Conservation (phyloP, 2,113 vertebrate species). For the Alaudala cheleensis region DNA sequence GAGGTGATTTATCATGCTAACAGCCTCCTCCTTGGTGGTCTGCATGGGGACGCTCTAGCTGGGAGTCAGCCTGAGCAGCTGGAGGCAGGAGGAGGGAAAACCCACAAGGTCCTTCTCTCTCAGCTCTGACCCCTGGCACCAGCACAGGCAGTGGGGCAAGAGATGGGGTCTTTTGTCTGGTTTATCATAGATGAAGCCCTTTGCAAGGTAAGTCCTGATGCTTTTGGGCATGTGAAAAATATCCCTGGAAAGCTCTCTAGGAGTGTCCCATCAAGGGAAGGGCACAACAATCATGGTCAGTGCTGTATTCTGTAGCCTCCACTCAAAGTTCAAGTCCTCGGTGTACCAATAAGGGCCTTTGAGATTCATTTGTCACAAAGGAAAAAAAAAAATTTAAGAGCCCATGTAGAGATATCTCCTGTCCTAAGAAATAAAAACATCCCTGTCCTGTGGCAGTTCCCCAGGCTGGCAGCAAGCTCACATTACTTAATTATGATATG, state of each 20-base stretch:
- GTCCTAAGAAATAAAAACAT: background rate
- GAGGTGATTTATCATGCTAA: background rate
- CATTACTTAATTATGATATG: background rate
- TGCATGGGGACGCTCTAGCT: background rate
- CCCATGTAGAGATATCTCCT: background rate
- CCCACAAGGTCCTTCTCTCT: background rate
- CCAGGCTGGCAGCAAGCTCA: slow-evolving; percentile 20
- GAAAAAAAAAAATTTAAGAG: background rate
- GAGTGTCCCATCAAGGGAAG: background rate
- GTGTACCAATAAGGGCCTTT: background rate
- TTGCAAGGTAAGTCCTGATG: background rate
- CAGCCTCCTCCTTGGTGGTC: background rate
- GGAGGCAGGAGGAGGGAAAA: background rate
- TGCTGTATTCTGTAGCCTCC: background rate
- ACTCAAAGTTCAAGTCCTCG: background rate
- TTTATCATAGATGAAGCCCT: background rate
- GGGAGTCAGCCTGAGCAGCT: background rate
- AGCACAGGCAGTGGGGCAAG: background rate
- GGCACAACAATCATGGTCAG: background rate
- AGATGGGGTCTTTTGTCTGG: background rate
- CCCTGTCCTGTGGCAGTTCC: background rate
- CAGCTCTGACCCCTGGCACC: background rate
- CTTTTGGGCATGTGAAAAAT: background rate
- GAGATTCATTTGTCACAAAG: background rate
- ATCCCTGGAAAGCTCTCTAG: background rate